Evolutionary conservation across 2,797 vertebrate species (phyloP).

Genomic region (Ptychadena robeensis): DNA sequence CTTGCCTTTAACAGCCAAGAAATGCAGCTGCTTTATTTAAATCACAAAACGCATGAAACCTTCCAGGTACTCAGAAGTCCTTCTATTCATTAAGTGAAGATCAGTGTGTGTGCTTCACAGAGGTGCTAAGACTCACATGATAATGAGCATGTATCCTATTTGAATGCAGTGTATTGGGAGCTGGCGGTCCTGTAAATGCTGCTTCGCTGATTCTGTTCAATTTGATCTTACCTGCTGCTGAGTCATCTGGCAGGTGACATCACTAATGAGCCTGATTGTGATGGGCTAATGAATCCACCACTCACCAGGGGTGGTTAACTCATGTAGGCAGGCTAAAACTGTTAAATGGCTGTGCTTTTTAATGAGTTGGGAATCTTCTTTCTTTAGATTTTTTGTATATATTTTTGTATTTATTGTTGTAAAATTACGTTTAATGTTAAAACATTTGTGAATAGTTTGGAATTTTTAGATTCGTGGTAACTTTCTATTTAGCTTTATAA

Average conservation of each 20-base stretch:
- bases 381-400: no score
- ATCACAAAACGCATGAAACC: not conserved
- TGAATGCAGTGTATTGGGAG: not conserved
- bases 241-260: conserved; percentile 12
- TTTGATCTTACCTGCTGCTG: conserved; percentile 15
- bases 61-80: not conserved
- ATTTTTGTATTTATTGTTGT: not conserved
- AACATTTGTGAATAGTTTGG: no score
- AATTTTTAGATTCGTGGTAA: no score
- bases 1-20: not conserved
- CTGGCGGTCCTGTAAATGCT: not conserved
- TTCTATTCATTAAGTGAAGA: not conserved
- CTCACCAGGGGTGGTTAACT: not conserved
- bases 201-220: not conserved
- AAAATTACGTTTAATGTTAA: no score
- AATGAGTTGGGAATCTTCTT: not conserved
- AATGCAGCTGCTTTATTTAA: not conserved
- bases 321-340: not conserved
- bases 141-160: not conserved
- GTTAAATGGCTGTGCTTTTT: not conserved
- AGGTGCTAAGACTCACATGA: not conserved
- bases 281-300: not conserved
- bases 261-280: conserved; percentile 12
- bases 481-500: no score
- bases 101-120: conserved; percentile 7